Base-by-base conservation (phyloP, 2,797 vertebrate genomes). In the Parotocinclus haroldoi region DNA sequence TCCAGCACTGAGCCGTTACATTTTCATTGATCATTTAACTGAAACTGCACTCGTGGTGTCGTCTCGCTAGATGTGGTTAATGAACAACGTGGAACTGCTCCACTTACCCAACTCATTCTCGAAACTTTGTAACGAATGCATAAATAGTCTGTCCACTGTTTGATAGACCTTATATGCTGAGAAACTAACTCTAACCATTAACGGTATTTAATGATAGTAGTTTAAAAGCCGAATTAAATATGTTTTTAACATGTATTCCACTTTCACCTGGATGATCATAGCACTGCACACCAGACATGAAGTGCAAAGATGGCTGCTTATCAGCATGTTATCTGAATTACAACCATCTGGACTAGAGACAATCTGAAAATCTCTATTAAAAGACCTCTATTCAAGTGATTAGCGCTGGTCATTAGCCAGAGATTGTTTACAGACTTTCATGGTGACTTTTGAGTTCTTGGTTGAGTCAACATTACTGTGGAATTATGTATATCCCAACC, bases 311-410 rank as follows among this genome's bases (percentile, higher is more conserved):
- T 50, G 50, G 46, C 14, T 59, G 60, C 71, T 86, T 84, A 83
- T 85, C 69, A 74, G 63, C 56, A 10, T 74, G 18, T 78, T 79
- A 81, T 82, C 76, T 83, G 78, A 86, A 87, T 82, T 76, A 75
- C 64, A 76, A 78, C 79, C 86, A 86, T 80, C 80, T 89, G 84
- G 79, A 72, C 64, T 14, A 51, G 67, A 63, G 59, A 64, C 69
- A 63, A 50, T 63, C 65, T 64, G 59, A 64, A 68, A 63, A 50
- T 63, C 65, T 64, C 77, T 80, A 56, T 77, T 64, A 78, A 67
- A 75, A 70, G 53, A 39, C 9, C 62, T 67, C 8, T 14, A 45
- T 77, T 75, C 63, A 74, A 68, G n/a, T 64, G 55, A 36, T 58
- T 67, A 58, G 51, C 46, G 63, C 42, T 49, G 60, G 69, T 16